Conservation (phyloP, 1,140 invertebrate species). For the Neodiprion fabricii region DNA sequence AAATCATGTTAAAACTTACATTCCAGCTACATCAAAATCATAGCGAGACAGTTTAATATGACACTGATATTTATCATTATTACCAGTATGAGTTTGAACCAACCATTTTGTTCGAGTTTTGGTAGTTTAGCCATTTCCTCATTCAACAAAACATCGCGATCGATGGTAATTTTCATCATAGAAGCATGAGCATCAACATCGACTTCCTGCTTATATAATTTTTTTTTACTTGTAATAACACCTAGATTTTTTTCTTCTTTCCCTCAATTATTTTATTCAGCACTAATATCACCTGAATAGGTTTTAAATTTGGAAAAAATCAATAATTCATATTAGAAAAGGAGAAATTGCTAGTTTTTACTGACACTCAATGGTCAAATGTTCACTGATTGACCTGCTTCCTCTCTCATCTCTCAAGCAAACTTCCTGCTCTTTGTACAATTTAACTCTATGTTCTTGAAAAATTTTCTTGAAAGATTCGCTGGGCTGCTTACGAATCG, state of each 20-base stretch:
- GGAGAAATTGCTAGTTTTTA: neutral
- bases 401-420: conserved; percentile 66
- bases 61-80: conserved; percentile 38
- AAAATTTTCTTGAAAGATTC: conserved; percentile 58
- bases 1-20: no score
- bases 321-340: neutral
- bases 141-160: conserved; percentile 64
- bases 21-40: no score
- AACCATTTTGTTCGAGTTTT: conserved; percentile 59
- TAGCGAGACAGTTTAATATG: neutral
- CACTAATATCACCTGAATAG: conserved; percentile 52
- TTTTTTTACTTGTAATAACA: conserved; percentile 49
- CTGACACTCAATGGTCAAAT: neutral
- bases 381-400: conserved; percentile 49
- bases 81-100: conserved; percentile 63
- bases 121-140: conserved; percentile 69
- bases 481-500: conserved; percentile 53
- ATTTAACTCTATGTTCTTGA: conserved; percentile 60
- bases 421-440: conserved; percentile 63
- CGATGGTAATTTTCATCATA: conserved; percentile 47
- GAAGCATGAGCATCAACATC: conserved; percentile 44
- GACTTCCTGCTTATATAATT: conserved; percentile 42
- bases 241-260: conserved; percentile 68
- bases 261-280: conserved; percentile 71
- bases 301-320: neutral